These are phyloP conservation scores for Pelvicachromis taeniatus DNA, from an alignment of 2,113 vertebrate genomes.

Conservation along the genomic window DNA sequence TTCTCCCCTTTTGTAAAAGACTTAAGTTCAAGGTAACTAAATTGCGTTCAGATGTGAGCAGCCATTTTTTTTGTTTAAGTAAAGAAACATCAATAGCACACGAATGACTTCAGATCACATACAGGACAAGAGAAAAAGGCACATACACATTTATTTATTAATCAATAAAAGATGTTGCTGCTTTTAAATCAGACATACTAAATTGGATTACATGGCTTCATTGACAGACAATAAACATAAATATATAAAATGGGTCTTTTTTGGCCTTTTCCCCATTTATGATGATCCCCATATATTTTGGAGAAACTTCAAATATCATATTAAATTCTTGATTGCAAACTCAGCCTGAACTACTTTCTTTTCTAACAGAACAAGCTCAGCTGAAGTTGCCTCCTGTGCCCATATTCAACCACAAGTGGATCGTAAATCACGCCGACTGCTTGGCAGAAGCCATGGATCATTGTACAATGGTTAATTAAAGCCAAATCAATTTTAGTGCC, in stretches of 20 bases:
- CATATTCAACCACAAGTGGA: not conserved
- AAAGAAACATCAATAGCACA: not conserved
- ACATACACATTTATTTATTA: not conserved
- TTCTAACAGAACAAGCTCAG: not conserved
- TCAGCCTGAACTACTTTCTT: not conserved
- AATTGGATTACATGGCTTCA: not conserved
- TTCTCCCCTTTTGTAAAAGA: not conserved
- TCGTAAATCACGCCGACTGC: conserved; percentile 35
- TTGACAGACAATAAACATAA: not conserved
- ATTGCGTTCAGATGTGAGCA: not conserved
- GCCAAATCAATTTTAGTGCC: conserved; percentile 39
- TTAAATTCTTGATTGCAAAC: not conserved
- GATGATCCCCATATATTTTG: not conserved
- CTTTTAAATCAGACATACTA: not conserved
- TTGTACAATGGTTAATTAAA: conserved; percentile 53
- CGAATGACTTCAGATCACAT: not conserved
- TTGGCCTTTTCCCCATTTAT: not conserved
- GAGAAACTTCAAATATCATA: not conserved
- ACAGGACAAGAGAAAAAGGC: not conserved
- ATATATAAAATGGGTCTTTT: not conserved
- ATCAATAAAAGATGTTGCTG: not conserved
- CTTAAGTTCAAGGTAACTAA: not conserved
- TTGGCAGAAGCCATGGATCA: conserved; percentile 42
- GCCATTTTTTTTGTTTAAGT: not conserved
- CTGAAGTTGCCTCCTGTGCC: not conserved